Evolutionary conservation across 2,888 invertebrate genomes (phyloP).

Genomic region (Bimastos eiseni): DNA sequence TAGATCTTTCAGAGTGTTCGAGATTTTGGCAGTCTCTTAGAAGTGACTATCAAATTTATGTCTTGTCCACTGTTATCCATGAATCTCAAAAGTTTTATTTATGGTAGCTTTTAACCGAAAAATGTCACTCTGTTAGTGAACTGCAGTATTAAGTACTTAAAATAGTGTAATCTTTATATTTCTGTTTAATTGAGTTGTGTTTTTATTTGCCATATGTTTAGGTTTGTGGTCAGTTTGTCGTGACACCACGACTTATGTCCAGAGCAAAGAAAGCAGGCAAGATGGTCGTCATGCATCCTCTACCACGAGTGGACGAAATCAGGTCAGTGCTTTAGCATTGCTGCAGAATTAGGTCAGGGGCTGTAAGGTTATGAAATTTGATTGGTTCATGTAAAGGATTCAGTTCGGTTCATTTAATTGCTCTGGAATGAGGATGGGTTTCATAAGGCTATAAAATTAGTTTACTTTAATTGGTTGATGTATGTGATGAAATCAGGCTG

Average conservation of each 20-base stretch:
- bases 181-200: background rate
- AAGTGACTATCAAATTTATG: background rate
- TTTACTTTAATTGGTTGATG: too few species aligned
- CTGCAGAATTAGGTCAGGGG: background rate
- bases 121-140: background rate
- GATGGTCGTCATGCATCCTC: constrained; percentile 95
- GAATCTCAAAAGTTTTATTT: background rate
- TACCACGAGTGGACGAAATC: constrained; percentile 92
- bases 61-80: background rate
- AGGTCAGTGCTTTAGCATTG: constrained; percentile 52
- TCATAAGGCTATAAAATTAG: too few species aligned
- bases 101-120: background rate
- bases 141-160: background rate
- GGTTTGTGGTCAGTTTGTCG: constrained; percentile 79
- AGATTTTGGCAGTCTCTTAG: too few species aligned
- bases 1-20: too few species aligned
- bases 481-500: too few species aligned
- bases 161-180: background rate
- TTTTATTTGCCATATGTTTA: constrained; percentile 61
- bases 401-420: too few species aligned
- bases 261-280: constrained; percentile 77
- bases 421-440: too few species aligned
- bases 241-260: constrained; percentile 94
- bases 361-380: background rate
- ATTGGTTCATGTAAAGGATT: background rate